These are phyloP conservation scores for Daboia siamensis DNA, from an alignment of 2,113 vertebrate species.

Conservation along the genomic window DNA sequence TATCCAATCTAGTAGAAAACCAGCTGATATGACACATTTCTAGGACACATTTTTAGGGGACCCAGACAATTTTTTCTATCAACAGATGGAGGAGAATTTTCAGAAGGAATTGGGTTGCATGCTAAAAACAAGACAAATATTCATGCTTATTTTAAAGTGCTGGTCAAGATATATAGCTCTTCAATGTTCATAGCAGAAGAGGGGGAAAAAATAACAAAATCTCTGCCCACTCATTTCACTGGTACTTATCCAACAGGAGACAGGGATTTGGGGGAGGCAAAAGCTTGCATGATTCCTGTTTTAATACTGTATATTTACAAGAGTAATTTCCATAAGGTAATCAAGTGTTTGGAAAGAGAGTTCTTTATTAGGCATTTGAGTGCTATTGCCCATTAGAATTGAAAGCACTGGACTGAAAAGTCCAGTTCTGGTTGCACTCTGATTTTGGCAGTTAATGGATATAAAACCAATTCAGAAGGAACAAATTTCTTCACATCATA, in stretches of 20 bases:
- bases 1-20: background rate
- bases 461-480: background rate
- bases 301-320: background rate
- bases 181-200: background rate
- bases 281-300: background rate
- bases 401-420: background rate
- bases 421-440: background rate
- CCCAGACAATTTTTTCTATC: background rate
- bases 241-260: background rate
- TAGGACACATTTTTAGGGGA: background rate
- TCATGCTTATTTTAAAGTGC: background rate
- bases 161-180: background rate
- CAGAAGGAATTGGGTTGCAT: background rate
- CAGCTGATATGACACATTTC: background rate
- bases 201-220: background rate
- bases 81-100: background rate
- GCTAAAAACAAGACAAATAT: background rate
- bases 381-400: background rate
- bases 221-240: background rate
- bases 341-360: background rate
- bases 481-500: background rate
- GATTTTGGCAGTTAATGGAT: background rate
- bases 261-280: background rate
- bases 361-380: background rate
- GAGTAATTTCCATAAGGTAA: background rate